Evolutionary conservation across 2,888 invertebrate species (phyloP).

Genomic region (Ellobium chinense): DNA sequence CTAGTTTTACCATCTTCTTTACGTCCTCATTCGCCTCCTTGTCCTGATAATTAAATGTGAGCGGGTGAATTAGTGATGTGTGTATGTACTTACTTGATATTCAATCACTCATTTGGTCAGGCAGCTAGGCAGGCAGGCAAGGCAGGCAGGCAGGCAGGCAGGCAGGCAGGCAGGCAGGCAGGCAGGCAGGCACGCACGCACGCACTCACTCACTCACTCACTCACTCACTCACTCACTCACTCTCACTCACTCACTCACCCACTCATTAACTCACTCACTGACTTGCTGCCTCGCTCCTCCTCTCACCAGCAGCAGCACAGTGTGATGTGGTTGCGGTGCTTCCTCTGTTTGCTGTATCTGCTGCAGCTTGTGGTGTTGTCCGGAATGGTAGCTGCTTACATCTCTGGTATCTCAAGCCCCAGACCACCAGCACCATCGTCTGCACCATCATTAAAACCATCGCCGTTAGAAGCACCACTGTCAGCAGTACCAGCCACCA

Average conservation of each 20-base stretch:
- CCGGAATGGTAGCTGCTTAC: slow-evolving; percentile 3
- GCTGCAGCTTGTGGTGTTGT: slow-evolving; percentile 10
- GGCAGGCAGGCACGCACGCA: too few species aligned
- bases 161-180: too few species aligned
- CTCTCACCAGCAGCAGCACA: background rate
- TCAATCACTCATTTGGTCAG: too few species aligned
- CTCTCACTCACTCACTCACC: background rate
- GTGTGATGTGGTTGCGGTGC: slow-evolving; percentile 30
- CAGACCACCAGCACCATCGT: background rate
- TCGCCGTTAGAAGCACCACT: background rate
- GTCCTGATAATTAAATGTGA: too few species aligned
- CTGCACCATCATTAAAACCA: too few species aligned
- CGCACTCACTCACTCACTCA: background rate
- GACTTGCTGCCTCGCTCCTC: too few species aligned
- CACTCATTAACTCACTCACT: background rate
- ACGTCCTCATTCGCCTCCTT: too few species aligned
- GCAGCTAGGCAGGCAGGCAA: too few species aligned
- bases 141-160: too few species aligned
- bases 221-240: background rate
- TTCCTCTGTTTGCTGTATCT: background rate
- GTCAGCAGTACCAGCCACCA: background rate
- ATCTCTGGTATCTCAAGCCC: background rate
- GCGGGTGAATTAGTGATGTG: too few species aligned
- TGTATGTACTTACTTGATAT: too few species aligned
- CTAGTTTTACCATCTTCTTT: too few species aligned